Conservation (phyloP, 2,888 invertebrate species). For the Folsomia manolachei region DNA sequence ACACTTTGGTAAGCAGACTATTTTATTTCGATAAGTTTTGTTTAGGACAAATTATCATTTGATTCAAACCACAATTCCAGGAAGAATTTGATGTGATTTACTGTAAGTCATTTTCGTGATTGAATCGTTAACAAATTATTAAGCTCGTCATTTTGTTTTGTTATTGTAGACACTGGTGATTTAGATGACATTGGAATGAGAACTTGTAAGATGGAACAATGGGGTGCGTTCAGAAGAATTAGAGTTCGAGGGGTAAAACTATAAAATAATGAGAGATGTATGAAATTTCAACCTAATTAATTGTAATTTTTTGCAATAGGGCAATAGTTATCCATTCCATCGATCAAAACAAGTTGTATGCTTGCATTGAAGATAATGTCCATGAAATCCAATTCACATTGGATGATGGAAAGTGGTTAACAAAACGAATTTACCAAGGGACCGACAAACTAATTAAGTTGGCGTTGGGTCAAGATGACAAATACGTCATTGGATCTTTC, state of each 20-base stretch:
- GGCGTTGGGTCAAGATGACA: conserved; percentile 45
- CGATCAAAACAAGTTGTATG: conserved; percentile 28
- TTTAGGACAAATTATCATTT: too few relatives aligned
- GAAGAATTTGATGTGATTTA: conserved; percentile 68
- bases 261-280: too few relatives aligned
- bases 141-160: too few relatives aligned
- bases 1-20: too few relatives aligned
- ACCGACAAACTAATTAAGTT: conserved; percentile 48
- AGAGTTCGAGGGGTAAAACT: conserved; percentile 42
- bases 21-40: too few relatives aligned
- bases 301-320: conserved; percentile 19
- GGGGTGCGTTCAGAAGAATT: conserved; percentile 43
- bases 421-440: conserved; percentile 43
- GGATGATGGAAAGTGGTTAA: conserved; percentile 67
- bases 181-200: conserved; percentile 72
- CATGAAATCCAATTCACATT: conserved; percentile 72
- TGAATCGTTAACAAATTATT: too few relatives aligned
- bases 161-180: conserved; percentile 79
- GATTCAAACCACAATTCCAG: too few relatives aligned
- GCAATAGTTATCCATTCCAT: conserved; percentile 26
- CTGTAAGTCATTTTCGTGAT: too few relatives aligned
- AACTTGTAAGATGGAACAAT: conserved; percentile 62
- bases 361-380: conserved; percentile 54
- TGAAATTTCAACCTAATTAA: too few relatives aligned
- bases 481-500: conserved; percentile 46